phyloP scores from a whole-genome alignment of 2,113 vertebrate species.

The Australoheros scitulus region DNA sequence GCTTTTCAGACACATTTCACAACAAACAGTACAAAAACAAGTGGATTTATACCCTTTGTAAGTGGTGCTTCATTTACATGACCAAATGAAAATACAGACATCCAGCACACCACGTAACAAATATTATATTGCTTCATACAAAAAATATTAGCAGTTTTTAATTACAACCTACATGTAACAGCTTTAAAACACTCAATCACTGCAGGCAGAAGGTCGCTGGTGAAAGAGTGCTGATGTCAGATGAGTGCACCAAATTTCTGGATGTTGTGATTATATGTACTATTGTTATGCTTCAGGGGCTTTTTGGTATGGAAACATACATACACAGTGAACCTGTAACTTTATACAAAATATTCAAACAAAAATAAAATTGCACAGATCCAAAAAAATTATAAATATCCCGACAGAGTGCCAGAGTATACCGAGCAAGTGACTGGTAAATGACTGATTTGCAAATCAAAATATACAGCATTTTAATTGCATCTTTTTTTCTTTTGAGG shows the following conservation, averaged over 20 bases:
- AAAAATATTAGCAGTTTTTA: slow-evolving; percentile 42
- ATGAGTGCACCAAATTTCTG: slow-evolving; percentile 65
- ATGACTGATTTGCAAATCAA: slow-evolving; percentile 52
- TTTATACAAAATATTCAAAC: slow-evolving; percentile 64
- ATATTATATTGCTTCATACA: slow-evolving; percentile 39
- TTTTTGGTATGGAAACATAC: slow-evolving; percentile 77
- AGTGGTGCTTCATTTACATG: slow-evolving; percentile 28
- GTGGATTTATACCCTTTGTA: slow-evolving; percentile 47
- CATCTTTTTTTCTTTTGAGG: slow-evolving; percentile 64
- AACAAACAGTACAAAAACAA: slow-evolving; percentile 51
- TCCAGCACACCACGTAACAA: slow-evolving; percentile 32
- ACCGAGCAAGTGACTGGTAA: slow-evolving; percentile 48
- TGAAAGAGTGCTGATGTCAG: slow-evolving; percentile 31
- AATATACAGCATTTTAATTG: slow-evolving; percentile 74
- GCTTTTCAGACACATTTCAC: slow-evolving; percentile 46
- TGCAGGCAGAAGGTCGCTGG: slow-evolving; percentile 28
- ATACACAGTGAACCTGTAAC: slow-evolving; percentile 48
- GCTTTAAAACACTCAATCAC: slow-evolving; percentile 57
- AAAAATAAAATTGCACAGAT: slow-evolving; percentile 75
- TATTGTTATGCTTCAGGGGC: slow-evolving; percentile 52
- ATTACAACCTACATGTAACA: slow-evolving; percentile 54
- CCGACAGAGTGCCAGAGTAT: slow-evolving; percentile 41
- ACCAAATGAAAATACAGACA: slow-evolving; percentile 14
- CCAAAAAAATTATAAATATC: slow-evolving; percentile 69
- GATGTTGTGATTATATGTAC: slow-evolving; percentile 56